phyloP scores from a whole-genome alignment of 2,888 invertebrate genomes.

The Dichetophora obliterata region DNA sequence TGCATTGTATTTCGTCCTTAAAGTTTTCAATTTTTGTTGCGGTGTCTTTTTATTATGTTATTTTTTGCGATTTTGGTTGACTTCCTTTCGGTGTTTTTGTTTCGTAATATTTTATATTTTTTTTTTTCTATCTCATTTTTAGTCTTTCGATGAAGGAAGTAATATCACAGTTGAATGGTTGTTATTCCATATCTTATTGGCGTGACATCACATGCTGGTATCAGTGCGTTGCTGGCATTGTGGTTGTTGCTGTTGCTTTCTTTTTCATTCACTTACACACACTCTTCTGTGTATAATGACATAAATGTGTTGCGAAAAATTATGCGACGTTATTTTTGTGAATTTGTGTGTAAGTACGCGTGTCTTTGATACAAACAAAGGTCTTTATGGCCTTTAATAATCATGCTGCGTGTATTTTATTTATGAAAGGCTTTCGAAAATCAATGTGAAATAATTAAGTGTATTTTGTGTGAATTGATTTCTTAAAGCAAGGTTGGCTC shows the following conservation, averaged over 20 bases:
- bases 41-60: conserved; percentile 5
- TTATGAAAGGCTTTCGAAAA: neutral
- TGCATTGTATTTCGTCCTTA: neutral
- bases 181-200: conserved; percentile 11
- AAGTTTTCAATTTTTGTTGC: neutral
- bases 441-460: neutral
- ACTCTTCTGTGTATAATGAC: neutral
- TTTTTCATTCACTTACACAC: neutral
- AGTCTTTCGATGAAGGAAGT: conserved; percentile 56
- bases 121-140: conserved; percentile 2
- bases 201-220: neutral
- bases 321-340: neutral
- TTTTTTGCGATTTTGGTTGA: conserved; percentile 29
- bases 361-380: neutral
- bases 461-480: neutral
- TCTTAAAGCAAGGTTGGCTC: neutral
- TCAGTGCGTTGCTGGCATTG: neutral
- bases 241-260: too few relatives aligned
- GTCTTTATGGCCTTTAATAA: too few relatives aligned
- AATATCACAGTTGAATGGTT: conserved; percentile 62
- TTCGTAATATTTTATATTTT: conserved; percentile 1
- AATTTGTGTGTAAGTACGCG: neutral
- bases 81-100: conserved; percentile 27
- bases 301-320: neutral
- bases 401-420: too few relatives aligned